A percentile compares a stretch with the other conserved stretches of the same genome.
Conservation (phyloP, 1,140 invertebrate species). For the Trichogramma pretiosum region DNA sequence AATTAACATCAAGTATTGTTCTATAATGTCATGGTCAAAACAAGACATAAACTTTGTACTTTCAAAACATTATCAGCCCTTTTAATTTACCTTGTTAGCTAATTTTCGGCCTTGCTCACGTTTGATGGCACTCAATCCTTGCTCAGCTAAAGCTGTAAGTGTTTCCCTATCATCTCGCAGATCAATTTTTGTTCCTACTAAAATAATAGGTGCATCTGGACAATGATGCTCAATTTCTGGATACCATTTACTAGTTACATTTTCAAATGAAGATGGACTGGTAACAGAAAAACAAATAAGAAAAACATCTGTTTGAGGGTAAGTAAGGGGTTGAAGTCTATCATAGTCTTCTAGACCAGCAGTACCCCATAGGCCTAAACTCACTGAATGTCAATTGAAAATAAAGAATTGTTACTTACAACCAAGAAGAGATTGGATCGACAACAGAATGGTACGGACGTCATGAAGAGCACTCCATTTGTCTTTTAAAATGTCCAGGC, state of each 20-base stretch:
- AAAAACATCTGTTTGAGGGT: conserved; percentile 97
- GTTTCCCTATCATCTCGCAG: conserved; percentile 90
- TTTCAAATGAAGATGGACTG: conserved; percentile 96
- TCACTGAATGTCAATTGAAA: too few species aligned
- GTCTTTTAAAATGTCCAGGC: conserved; percentile 93
- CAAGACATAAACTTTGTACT: neutral
- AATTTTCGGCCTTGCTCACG: conserved; percentile 91
- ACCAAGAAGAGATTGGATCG: conserved; percentile 86
- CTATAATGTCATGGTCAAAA: neutral
- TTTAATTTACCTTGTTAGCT: conserved; percentile 68
- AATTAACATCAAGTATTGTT: too few species aligned
- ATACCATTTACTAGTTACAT: conserved; percentile 98
- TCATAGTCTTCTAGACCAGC: conserved; percentile 97
- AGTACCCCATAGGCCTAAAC: conserved; percentile 90
- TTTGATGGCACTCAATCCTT: conserved; percentile 88
- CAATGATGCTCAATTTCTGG: conserved; percentile 98
- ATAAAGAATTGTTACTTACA: too few species aligned
- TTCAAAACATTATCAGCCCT: conserved; percentile 1
- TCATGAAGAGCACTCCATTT: conserved; percentile 96
- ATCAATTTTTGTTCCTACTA: conserved; percentile 96
- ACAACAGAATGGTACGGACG: conserved; percentile 86
- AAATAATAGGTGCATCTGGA: conserved; percentile 94
- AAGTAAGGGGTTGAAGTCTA: conserved; percentile 85
- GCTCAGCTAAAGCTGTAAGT: conserved; percentile 78
- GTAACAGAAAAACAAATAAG: conserved; percentile 97